Percentiles rank a stretch among this genome's conserved stretches.
phyloP scores from a whole-genome alignment of 2,113 vertebrate species.

The Scatophagus argus region DNA sequence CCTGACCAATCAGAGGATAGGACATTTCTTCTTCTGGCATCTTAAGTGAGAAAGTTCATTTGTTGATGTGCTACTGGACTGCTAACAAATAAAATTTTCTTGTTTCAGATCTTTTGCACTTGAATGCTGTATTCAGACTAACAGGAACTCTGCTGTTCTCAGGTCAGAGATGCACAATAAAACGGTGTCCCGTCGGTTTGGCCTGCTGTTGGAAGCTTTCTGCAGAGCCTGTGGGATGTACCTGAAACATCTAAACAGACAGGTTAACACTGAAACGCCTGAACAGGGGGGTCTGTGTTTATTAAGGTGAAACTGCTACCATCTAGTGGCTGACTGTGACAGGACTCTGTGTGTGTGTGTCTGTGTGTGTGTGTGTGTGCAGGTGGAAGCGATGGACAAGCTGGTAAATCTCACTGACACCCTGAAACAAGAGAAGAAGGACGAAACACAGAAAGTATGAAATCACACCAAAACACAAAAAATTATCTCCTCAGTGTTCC shows the following conservation, averaged over 20 bases:
- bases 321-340: too few species aligned
- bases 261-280: conserved; percentile 91
- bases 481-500: too few species aligned
- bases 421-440: conserved; percentile 86
- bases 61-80: background rate
- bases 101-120: background rate
- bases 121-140: background rate
- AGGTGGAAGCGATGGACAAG: conserved; percentile 88
- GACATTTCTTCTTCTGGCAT: conserved; percentile 99
- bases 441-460: conserved; percentile 85
- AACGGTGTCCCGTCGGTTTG: conserved; percentile 95
- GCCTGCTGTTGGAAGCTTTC: conserved; percentile 94
- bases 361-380: background rate
- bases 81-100: background rate
- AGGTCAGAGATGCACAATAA: conserved; percentile 99
- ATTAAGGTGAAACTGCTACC: too few species aligned
- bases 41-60: conserved; percentile 88
- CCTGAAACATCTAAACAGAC: conserved; percentile 94
- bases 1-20: conserved; percentile 96
- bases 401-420: conserved; percentile 86
- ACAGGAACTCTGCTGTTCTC: conserved; percentile 16
- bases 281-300: conserved; percentile 90
- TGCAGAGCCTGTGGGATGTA: conserved; percentile 97
- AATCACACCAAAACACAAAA: background rate
- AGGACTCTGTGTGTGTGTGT: too few species aligned